Percentiles rank a stretch among this genome's conserved stretches.
These are phyloP conservation scores for Temnothorax ravouxi DNA, from an alignment of 2,888 invertebrate genomes.

Conservation along the genomic window DNA sequence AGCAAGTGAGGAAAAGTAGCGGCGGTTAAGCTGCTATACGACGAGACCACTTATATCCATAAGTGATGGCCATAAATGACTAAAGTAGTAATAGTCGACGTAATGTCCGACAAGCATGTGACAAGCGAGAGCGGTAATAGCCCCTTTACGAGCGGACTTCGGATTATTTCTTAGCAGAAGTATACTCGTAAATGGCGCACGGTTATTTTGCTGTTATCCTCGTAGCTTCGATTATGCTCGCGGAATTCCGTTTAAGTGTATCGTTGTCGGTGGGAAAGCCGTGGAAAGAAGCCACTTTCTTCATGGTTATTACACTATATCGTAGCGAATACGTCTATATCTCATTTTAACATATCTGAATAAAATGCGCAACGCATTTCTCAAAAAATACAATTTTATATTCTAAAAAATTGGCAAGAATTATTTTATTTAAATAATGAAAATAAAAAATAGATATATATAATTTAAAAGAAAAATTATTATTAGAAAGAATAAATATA, in stretches of 20 bases:
- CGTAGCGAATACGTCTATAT: not conserved
- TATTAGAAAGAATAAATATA: not conserved
- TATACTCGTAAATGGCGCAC: slow-evolving; percentile 41
- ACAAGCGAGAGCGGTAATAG: slow-evolving; percentile 30
- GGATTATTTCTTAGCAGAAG: slow-evolving; percentile 54
- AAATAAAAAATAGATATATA: not conserved
- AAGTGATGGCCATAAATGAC: slow-evolving; percentile 51
- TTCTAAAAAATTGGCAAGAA: not conserved
- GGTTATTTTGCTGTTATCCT: slow-evolving; percentile 42
- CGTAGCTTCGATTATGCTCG: slow-evolving; percentile 51
- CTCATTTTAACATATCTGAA: not conserved
- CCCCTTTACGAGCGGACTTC: slow-evolving; percentile 53
- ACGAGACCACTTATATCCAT: slow-evolving; percentile 36
- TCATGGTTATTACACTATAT: slow-evolving; percentile 2
- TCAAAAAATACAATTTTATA: not conserved
- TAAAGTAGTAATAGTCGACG: slow-evolving; percentile 52
- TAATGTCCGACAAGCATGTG: slow-evolving; percentile 56
- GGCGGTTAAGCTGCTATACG: slow-evolving; percentile 29
- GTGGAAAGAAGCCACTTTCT: not conserved
- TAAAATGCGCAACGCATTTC: not conserved
- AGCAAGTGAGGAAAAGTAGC: slow-evolving; percentile 12
- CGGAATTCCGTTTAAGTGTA: slow-evolving; percentile 29
- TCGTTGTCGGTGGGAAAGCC: slow-evolving; percentile 1
- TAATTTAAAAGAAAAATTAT: not conserved
- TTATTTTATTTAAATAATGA: not conserved